Evolutionary conservation across 2,888 invertebrate species (phyloP), one percentile per base, ranked within the genome.

Genomic region (Acleris literana): DNA sequence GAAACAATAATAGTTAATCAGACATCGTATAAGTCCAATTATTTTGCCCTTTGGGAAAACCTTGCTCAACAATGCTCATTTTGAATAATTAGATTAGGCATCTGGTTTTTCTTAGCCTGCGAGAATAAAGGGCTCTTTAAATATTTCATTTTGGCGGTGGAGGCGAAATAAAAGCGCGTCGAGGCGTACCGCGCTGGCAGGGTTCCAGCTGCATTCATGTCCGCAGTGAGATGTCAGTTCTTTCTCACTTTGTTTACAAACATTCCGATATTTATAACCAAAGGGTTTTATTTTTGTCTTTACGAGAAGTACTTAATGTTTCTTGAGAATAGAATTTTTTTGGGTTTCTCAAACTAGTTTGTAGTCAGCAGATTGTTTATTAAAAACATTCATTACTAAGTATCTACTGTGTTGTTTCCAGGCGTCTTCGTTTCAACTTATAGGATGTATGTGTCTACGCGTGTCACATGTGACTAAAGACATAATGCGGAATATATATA

Each of bases 131-230:
- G 82, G 79, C 81, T 80, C 78, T 80, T 82, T 83, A 81, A 84
- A 77, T 84, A 78, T 84, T 84, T 86, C 85, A 85, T 86, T 87
- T 85, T 83, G 72, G 73, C 74, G 74, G 79, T 78, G 82, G 79
- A 79, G 77, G 78, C 77, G 76, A 85, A 82, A 88, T 87, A 85
- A 89, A 87, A 88, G 84, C 79, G 82, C 81, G 82, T 79, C 80
- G 77, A 77, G 79, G 78, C 80, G 78, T 77, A 82, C 78, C 77
- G 76, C 44, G 56, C 79, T 90, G 91, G 90, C 90, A 71, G 68
- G 68, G 73, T 72, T 82, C 90, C 90, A 90, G 84, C 74, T 79
- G 81, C 82, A 85, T 82, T 79, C 72, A 72, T 80, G 77, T 79
- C 76, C 78, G 77, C 78, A 80, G 76, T 77, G 76, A 78, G 77